Base-by-base conservation (phyloP, 2,113 vertebrate genomes). In the Dipodomys stephensi region DNA sequence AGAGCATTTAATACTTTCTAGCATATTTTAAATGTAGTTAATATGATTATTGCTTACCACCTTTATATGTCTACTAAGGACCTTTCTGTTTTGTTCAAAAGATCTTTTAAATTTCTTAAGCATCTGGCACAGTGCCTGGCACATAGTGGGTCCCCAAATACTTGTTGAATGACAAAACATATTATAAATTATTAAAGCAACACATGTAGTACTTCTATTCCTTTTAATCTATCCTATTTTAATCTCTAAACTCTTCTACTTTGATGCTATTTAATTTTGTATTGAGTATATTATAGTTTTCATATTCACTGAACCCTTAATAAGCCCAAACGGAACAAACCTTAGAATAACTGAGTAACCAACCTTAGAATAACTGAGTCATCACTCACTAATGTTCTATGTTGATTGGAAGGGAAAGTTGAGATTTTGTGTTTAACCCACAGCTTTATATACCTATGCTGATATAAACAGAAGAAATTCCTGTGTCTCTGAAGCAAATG, bases 241-340 rank as follows among this genome's bases (percentile, higher is more conserved):
- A 53, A 62, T 92, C 65, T 92, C 95, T 71, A 79, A 88, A 82
- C 81, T 74, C 68, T 53, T 80, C 64, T 93, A 1, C 35, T 83
- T 46, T 83, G 28, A 77, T 90, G 71, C 62, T 15, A 57, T 81
- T n/a, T 91, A 53, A 71, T 46, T 80, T 83, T 87, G 95, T 28
- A 25, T 88, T 4, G 5, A 78, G 64, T 53, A 57, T 6, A 10
- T 20, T 13, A n/a, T 93, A 28, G 9, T 76, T 60, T 78, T 88
- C 10, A 7, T 94, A 68, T 57, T 73, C 44, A 64, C 44, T 57
- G 39, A 85, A 32, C 6, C 19, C 49, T 89, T 71, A 69, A 46
- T 49, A 53, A 84, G 78, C 69, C 84, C 46, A 79, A 64, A 73
- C 35, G 89, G 30, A 49, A 73, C 16, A 85, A 83, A 80, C 65